Conservation (phyloP, 2,797 vertebrate species). For the Catharus ustulatus region DNA sequence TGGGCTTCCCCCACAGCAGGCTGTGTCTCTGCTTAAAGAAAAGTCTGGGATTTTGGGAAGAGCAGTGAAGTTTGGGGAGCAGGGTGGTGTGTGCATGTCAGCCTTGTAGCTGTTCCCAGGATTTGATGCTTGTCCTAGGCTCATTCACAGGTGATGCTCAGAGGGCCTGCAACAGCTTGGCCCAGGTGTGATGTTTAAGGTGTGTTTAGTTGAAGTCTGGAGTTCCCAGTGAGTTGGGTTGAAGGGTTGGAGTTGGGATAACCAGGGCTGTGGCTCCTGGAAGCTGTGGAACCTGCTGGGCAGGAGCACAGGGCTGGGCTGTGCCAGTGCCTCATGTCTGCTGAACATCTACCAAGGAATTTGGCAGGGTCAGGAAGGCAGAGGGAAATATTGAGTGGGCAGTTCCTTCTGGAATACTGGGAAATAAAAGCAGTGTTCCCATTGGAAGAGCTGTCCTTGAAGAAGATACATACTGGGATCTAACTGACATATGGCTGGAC, state of each 20-base stretch:
- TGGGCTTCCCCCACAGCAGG: no score
- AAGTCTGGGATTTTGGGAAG: no score
- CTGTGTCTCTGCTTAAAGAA: not conserved
- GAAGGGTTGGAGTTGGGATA: not conserved
- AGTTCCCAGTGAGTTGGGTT: not conserved
- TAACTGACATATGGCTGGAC: not conserved
- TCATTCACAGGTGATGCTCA: rapidly evolving
- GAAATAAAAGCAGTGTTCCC: not conserved
- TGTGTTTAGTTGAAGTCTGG: not conserved
- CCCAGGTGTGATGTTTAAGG: not conserved
- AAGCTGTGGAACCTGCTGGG: not conserved
- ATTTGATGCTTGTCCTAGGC: not conserved
- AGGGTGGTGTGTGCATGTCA: not conserved
- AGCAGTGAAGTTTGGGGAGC: not conserved
- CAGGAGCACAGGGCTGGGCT: not conserved
- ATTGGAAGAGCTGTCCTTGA: not conserved
- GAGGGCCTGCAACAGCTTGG: not conserved
- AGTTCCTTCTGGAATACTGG: not conserved
- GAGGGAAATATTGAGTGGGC: rapidly evolving
- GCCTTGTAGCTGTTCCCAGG: not conserved
- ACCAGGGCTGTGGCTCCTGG: no score
- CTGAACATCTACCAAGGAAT: not conserved
- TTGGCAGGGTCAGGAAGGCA: not conserved
- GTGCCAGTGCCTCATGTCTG: no score
- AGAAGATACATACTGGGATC: not conserved